A percentile compares a stretch with the other conserved stretches of the same genome.
Conservation (phyloP, 2,113 vertebrate genomes). For the Propithecus coquereli region DNA sequence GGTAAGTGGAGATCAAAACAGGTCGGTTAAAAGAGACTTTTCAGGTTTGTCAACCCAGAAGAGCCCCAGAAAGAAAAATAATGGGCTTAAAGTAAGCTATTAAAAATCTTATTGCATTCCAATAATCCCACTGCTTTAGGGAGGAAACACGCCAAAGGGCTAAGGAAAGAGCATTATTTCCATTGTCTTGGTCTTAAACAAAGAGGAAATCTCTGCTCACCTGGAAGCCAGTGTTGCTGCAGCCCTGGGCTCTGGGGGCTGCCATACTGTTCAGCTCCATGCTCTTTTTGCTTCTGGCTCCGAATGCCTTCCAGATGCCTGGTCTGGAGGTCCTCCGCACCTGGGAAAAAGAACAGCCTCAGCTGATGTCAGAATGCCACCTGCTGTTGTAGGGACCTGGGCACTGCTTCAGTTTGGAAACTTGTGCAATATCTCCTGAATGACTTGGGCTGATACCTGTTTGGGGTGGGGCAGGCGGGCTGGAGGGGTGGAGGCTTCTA, state of each 20-base stretch:
- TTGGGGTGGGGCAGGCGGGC: constrained; percentile 5
- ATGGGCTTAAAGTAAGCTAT: not conserved
- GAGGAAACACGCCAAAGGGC: not conserved
- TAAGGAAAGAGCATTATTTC: not conserved
- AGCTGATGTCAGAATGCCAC: constrained; percentile 56
- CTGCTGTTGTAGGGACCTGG: not conserved
- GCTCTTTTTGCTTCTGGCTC: not conserved
- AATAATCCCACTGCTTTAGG: not conserved
- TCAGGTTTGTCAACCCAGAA: constrained; percentile 23
- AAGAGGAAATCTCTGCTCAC: constrained; percentile 61
- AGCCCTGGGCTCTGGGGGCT: not conserved
- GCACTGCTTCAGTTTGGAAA: not conserved
- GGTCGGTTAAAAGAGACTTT: constrained; percentile 3
- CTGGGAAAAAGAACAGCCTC: not conserved
- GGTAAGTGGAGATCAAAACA: not conserved
- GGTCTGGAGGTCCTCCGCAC: not conserved
- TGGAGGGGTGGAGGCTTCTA: not conserved
- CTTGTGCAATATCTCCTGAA: not conserved
- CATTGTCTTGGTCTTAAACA: not conserved
- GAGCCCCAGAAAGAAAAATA: not conserved
- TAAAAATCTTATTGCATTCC: not conserved
- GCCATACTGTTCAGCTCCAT: constrained; percentile 61
- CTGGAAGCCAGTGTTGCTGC: constrained; percentile 77
- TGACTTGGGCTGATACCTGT: not conserved
- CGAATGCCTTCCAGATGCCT: not conserved